Evolutionary conservation across 2,888 invertebrate genomes (phyloP).

Genomic region (Linyphia triangularis): DNA sequence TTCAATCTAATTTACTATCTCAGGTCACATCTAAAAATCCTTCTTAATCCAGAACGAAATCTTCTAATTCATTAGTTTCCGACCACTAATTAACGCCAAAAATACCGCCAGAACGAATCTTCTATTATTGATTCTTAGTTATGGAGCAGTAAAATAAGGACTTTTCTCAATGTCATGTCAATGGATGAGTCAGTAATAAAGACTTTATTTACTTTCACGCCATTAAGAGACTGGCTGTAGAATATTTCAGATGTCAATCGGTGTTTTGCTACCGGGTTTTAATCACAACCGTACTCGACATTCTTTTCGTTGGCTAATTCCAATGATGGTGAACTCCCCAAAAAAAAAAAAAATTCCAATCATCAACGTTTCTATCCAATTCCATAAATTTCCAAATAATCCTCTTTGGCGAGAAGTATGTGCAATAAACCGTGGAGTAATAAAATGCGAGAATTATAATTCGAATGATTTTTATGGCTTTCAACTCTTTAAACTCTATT

Average conservation of each 20-base stretch:
- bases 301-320: neutral
- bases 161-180: neutral
- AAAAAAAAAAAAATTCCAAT: neutral
- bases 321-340: neutral
- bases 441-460: neutral
- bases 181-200: neutral
- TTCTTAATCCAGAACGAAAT: neutral
- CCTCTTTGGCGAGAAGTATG: neutral
- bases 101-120: neutral
- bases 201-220: neutral
- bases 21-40: neutral
- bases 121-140: neutral
- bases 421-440: neutral
- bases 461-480: neutral
- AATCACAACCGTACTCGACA: neutral
- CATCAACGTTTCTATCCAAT: neutral
- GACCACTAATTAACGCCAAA: neutral
- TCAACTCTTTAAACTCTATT: neutral
- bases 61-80: neutral
- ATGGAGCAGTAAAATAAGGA: neutral
- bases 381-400: slow-evolving; percentile 3
- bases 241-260: neutral
- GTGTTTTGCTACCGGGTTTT: neutral
- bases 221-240: neutral
- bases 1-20: neutral